Base-by-base conservation (phyloP, 2,113 vertebrate species). In the Zosterops lateralis region DNA sequence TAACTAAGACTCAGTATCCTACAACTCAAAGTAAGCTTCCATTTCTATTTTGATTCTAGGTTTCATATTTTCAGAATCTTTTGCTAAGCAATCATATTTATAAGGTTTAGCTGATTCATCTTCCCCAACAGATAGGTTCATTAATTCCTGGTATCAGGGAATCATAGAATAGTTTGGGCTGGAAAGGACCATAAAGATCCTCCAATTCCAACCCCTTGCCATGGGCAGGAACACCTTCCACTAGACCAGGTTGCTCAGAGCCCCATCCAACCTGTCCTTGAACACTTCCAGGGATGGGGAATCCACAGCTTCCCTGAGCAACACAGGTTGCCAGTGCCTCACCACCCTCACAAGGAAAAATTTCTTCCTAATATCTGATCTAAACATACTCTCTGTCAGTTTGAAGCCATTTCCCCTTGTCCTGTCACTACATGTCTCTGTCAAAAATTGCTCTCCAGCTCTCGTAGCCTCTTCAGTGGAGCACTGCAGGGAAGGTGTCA, bases 281-380 rank as follows among this genome's bases (percentile, higher is more conserved):
- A 34, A 25, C 17, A 14, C 13, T 42, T 17, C 16, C 17, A 1
- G 6, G 18, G 1, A 45, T 25, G 15, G 4, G 1, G 1, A 8
- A 57, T 1, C 5, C 7, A 17, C 26, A 20, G 19, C 3, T 51
- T 36, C 51, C n/a, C 36, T 44, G 60, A 6, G 10, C 5, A 80
- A 2, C 8, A 7, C 51, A 36, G 17, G 12, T 26, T 65, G 8
- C 32, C 32, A 38, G 18, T 3, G 21, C 14, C 32, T 38, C 44
- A 58, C 8, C 12, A 45, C 18, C 5, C 10, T 38, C 14, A 10
- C 3, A 66, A 10, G 24, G 38, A 51, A n/a, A 16, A 58, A 24
- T 17, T 51, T 66, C 18, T 19, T 66, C 12, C 18, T 51, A n/a
- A 24, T 58, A n/a, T 24, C 22, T 58, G 7, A 24, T 7, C 18